Conservation (phyloP, 2,888 invertebrate genomes). For the Mimas tiliae region DNA sequence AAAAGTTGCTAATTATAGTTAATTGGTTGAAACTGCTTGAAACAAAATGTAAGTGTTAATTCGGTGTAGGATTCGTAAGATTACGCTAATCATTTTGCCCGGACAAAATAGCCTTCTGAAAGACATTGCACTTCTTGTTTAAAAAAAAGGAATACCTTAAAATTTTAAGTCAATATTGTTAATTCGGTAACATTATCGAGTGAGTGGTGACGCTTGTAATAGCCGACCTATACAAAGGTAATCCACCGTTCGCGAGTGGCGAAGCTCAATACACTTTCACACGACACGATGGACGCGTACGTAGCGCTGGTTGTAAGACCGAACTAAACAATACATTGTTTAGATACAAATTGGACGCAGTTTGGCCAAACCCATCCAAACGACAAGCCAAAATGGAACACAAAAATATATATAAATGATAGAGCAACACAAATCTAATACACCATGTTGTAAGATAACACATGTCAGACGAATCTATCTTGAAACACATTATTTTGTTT, state of each 20-base stretch:
- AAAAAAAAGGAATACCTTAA: background rate
- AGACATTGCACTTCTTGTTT: background rate
- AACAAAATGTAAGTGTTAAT: background rate
- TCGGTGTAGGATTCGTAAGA: background rate
- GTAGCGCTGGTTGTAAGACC: background rate
- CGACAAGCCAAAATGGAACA: background rate
- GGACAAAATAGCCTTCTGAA: background rate
- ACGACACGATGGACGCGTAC: background rate
- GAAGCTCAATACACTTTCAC: conserved; percentile 34
- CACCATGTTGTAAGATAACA: background rate
- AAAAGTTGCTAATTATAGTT: background rate
- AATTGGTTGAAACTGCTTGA: too few species aligned
- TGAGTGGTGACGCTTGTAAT: background rate
- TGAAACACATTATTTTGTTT: background rate
- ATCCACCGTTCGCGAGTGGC: conserved; percentile 8
- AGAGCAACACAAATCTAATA: background rate
- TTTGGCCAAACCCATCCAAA: background rate
- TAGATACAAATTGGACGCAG: conserved; percentile 10
- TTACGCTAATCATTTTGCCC: background rate
- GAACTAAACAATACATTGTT: conserved; percentile 33
- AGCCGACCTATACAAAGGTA: background rate
- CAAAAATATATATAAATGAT: too few species aligned
- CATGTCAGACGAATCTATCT: background rate
- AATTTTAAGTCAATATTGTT: background rate
- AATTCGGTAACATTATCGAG: background rate